Conservation (phyloP, 2,888 invertebrate species). For the Lycocerus yunnanus region DNA sequence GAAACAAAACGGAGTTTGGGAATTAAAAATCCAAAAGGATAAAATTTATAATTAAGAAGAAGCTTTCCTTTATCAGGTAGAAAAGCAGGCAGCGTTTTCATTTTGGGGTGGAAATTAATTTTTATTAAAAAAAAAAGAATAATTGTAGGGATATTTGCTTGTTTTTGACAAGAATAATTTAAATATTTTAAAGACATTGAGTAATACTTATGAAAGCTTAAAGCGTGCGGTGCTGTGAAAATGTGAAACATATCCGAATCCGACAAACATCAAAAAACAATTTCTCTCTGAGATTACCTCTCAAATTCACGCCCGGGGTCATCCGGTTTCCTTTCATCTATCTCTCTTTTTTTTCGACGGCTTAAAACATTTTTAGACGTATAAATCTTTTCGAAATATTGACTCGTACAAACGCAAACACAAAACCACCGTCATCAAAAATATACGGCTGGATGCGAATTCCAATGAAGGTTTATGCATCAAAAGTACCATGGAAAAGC, state of each 20-base stretch:
- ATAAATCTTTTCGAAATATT: conserved; percentile 35
- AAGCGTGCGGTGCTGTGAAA: conserved; percentile 17
- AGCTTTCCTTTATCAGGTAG: not conserved
- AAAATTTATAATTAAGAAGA: not conserved
- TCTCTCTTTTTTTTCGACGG: conserved; percentile 34
- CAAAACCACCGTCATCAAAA: conserved; percentile 1
- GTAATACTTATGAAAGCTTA: conserved; percentile 20
- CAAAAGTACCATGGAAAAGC: not conserved
- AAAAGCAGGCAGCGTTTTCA: not conserved
- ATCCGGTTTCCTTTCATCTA: conserved; percentile 36
- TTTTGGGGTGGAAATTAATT: not conserved
- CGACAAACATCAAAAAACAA: conserved; percentile 41
- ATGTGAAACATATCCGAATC: conserved; percentile 29
- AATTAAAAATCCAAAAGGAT: not conserved
- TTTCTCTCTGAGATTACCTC: conserved; percentile 42
- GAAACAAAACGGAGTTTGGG: not conserved
- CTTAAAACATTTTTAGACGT: conserved; percentile 39
- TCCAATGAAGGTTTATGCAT: conserved; percentile 4
- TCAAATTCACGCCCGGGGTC: conserved; percentile 43
- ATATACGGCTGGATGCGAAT: conserved; percentile 32
- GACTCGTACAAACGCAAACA: conserved; percentile 9
- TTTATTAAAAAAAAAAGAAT: not conserved
- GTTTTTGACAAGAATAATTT: conserved; percentile 11
- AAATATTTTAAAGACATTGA: conserved; percentile 18
- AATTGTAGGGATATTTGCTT: not conserved